phyloP scores from a whole-genome alignment of 2,888 invertebrate species.

The Alentia gelatinosa region DNA sequence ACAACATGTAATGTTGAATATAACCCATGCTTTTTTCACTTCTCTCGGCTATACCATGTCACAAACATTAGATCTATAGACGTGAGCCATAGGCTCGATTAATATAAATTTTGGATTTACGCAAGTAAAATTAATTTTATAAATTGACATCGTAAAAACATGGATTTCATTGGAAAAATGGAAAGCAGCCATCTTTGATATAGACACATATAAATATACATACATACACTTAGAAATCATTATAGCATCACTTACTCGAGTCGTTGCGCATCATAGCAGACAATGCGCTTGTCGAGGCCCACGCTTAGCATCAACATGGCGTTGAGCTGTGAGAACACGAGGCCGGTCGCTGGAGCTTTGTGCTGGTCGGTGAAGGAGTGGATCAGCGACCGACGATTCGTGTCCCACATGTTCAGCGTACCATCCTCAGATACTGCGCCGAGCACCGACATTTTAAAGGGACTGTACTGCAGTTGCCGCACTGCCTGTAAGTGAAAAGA shows the following conservation, averaged over 20 bases:
- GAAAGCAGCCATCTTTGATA: no score
- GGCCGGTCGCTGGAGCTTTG: constrained; percentile 78
- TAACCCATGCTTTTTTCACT: no score
- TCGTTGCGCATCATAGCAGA: constrained; percentile 78
- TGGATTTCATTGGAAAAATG: no score
- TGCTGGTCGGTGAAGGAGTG: constrained; percentile 77
- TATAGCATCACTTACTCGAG: constrained; percentile 80
- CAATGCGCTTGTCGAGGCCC: constrained; percentile 80
- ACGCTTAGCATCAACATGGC: constrained; percentile 79
- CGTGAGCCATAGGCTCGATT: no score
- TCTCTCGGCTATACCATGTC: no score
- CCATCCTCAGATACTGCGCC: constrained; percentile 79
- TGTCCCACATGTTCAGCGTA: constrained; percentile 79
- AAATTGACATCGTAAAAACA: no score
- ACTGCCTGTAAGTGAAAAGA: constrained; percentile 72
- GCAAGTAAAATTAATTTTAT: no score
- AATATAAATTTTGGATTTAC: no score
- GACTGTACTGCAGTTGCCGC: constrained; percentile 76
- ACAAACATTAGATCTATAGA: no score
- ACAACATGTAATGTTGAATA: no score
- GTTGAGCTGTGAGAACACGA: constrained; percentile 81
- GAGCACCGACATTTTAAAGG: constrained; percentile 74
- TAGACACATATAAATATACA: no score
- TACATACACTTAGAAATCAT: no score
- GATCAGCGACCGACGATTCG: constrained; percentile 72